These are phyloP conservation scores for Petrocephalus zakoni DNA, from an alignment of 2,113 vertebrate genomes.

Conservation along the genomic window DNA sequence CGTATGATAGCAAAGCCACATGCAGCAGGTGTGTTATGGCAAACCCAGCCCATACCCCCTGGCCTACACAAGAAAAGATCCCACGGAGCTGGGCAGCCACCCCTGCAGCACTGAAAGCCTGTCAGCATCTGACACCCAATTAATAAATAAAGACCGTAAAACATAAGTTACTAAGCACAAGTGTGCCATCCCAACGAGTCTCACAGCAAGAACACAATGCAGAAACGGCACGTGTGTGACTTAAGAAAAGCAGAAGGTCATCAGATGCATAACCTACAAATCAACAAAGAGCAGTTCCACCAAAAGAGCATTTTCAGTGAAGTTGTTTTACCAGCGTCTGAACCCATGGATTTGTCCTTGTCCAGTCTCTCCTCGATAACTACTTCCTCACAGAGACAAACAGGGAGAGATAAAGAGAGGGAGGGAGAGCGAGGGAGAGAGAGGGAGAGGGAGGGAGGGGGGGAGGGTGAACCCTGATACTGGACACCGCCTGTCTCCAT, in stretches of 20 bases:
- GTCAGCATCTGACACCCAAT: neutral
- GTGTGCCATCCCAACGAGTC: neutral
- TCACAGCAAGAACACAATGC: neutral
- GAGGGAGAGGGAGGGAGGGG: conserved; percentile 17
- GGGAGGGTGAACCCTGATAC: conserved; percentile 22
- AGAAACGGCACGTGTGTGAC: neutral
- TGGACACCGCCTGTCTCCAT: conserved; percentile 15
- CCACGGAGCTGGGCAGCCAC: neutral
- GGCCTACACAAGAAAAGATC: neutral
- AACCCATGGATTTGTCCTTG: conserved; percentile 30
- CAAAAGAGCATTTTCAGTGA: neutral
- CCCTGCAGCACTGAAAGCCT: neutral
- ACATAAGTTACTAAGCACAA: neutral
- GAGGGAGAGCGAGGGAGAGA: conserved; percentile 19
- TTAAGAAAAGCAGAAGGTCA: neutral
- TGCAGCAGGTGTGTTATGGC: neutral
- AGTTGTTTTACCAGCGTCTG: conserved; percentile 30
- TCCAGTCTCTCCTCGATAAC: conserved; percentile 20
- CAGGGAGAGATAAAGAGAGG: neutral
- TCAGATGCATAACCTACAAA: neutral
- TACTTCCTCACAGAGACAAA: conserved; percentile 11
- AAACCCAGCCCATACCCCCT: neutral
- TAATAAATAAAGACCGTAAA: neutral
- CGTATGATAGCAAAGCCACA: neutral
- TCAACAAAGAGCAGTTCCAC: neutral